Evolutionary conservation across 2,113 vertebrate genomes (phyloP), one percentile per base, ranked within the genome.

Genomic region (Rhinopomastus cyanomelas): DNA sequence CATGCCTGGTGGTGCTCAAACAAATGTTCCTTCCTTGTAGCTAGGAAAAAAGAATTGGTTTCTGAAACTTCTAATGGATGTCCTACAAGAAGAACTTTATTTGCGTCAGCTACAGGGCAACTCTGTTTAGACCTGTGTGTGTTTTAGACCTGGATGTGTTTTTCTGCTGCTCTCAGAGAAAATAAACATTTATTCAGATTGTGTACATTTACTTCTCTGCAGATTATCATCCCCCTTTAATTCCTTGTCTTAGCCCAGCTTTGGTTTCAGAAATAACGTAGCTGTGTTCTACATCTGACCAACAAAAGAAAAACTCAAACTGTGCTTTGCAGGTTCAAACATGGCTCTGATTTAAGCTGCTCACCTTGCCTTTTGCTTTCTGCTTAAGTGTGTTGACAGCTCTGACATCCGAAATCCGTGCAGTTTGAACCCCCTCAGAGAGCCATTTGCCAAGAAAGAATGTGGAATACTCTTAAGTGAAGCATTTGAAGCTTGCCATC

Each of bases 401-500:
- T 97, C 98, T n/a, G 99, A 99, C 46, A 96, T 98, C 95, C 98
- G 98, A 95, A 98, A 98, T 96, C 98, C 98, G 1, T 99, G 99
- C 96, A 97, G 96, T 74, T 93, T 99, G 95, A 99, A 98, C 92
- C 99, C 98, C 15, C 97, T 99, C 20, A 97, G 98, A 75, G 99
- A 99, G 80, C 98, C 98, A 0, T 99, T 98, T 97, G 99, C 99
- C 76, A 99, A 98, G 97, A 98, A 98, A 71, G 98, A 98, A 82
- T 99, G 99, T 89, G 97, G 97, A 16, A 96, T 99, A 66, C 96
- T 99, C 75, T 97, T 99, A 66, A 97, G 98, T 16, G 98, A 99
- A 88, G 96, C 98, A 76, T 99, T 99, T 95, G 98, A 99, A 95
- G 97, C 97, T 97, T 99, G 99, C 97, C 99, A 99, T 95, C 98